phyloP scores from a whole-genome alignment of 2,797 vertebrate genomes.

The Dromococcyx pavoninus region DNA sequence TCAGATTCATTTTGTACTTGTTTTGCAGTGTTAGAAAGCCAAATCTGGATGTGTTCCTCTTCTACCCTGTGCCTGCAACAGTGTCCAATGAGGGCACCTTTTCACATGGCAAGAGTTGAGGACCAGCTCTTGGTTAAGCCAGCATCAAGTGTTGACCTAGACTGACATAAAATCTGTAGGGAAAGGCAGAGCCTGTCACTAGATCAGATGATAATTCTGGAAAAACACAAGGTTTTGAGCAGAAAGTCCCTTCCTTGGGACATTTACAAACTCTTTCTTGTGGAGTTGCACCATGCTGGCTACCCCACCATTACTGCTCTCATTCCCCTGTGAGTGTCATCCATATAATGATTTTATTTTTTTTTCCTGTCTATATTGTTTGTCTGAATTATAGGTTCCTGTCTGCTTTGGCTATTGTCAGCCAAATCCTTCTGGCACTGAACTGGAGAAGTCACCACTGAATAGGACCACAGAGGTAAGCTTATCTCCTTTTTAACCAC shows the following conservation, averaged over 20 bases:
- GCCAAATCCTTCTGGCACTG: neutral
- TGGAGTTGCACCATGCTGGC: neutral
- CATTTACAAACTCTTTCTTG: neutral
- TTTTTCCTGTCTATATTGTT: neutral
- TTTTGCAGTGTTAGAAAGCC: neutral
- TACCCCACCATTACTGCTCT: neutral
- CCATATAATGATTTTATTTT: neutral
- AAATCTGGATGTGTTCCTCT: neutral
- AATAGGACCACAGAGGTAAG: neutral
- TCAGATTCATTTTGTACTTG: neutral
- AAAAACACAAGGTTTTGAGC: neutral
- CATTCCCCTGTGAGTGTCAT: neutral
- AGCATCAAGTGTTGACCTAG: accelerated
- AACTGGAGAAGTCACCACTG: neutral
- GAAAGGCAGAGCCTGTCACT: neutral
- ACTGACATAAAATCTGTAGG: neutral
- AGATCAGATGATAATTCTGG: neutral
- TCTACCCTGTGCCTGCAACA: neutral
- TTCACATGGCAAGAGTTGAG: accelerated
- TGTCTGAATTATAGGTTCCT: neutral
- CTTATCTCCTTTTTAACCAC: neutral
- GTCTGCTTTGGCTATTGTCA: neutral
- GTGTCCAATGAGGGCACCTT: accelerated
- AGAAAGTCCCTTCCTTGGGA: neutral
- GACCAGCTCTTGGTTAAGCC: accelerated